Conservation (phyloP, 2,888 invertebrate species). For the Cyclophora albipunctata region DNA sequence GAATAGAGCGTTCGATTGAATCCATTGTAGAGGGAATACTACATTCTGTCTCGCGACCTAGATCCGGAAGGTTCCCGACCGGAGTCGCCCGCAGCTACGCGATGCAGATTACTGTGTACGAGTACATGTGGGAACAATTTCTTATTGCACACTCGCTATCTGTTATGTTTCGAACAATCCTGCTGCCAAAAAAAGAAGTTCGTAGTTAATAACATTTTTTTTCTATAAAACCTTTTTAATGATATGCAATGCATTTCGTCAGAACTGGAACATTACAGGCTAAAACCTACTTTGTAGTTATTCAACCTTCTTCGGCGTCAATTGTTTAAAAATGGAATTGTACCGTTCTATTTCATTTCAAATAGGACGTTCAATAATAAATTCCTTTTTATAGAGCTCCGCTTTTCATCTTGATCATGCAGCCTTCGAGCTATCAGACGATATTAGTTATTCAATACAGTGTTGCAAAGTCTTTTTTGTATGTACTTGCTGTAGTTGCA, state of each 20-base stretch:
- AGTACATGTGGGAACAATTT: slow-evolving; percentile 5
- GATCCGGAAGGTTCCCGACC: slow-evolving; percentile 40
- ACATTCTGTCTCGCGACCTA: slow-evolving; percentile 31
- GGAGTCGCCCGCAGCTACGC: slow-evolving; percentile 41
- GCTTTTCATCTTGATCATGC: neutral
- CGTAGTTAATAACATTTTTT: too few relatives aligned
- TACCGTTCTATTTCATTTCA: too few relatives aligned
- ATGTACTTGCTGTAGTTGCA: slow-evolving; percentile 9
- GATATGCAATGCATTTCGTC: too few relatives aligned
- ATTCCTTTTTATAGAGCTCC: neutral
- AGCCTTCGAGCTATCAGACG: slow-evolving; percentile 15
- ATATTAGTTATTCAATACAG: slow-evolving; percentile 28
- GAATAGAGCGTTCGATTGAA: slow-evolving; percentile 46
- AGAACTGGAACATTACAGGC: too few relatives aligned
- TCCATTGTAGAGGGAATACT: slow-evolving; percentile 42
- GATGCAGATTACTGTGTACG: slow-evolving; percentile 34
- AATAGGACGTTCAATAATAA: neutral
- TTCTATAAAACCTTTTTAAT: too few relatives aligned
- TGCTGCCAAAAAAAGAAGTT: too few relatives aligned
- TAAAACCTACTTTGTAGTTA: too few relatives aligned
- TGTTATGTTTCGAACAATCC: too few relatives aligned
- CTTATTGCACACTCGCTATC: neutral
- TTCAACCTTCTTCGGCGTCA: too few relatives aligned
- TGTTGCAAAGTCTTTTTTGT: slow-evolving; percentile 26
- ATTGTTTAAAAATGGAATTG: too few relatives aligned